Evolutionary conservation across 37 sponge, comb jelly and placozoan species (phyloP).

Genomic region (Aplysina aerophoba): DNA sequence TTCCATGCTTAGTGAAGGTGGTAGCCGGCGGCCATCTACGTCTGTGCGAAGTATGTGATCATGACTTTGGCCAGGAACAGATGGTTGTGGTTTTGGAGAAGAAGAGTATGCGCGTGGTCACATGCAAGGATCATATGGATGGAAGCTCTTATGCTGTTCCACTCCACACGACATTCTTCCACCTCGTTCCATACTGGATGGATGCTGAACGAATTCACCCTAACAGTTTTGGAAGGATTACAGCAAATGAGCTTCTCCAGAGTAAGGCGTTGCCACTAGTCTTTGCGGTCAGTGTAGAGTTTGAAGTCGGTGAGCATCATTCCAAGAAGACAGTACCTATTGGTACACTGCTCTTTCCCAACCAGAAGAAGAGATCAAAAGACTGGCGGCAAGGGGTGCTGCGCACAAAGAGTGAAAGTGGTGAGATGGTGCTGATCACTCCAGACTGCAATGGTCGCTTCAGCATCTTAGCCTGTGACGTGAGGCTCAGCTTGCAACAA

Average conservation of each 20-base stretch:
- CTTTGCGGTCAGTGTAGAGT: not conserved
- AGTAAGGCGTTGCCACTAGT: not conserved
- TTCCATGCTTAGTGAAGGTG: constrained; percentile 9
- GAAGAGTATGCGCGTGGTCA: not conserved
- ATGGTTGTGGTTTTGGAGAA: constrained; percentile 19
- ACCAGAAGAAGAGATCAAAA: not conserved
- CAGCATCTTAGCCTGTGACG: not conserved
- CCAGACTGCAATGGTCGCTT: not conserved
- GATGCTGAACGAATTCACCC: too few relatives aligned
- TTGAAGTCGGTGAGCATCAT: too few relatives aligned
- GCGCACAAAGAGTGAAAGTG: not conserved
- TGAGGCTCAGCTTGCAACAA: not conserved
- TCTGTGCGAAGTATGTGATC: not conserved
- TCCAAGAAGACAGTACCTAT: not conserved
- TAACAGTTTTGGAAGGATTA: not conserved
- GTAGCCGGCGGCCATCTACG: not conserved
- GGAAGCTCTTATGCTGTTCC: not conserved
- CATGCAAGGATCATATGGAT: not conserved
- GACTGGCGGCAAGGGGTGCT: not conserved
- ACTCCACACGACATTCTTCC: not conserved
- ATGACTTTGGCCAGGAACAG: not conserved
- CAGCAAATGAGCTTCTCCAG: not conserved
- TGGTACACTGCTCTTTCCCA: constrained; percentile 25
- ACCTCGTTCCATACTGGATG: not conserved
- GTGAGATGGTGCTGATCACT: not conserved